Base-by-base conservation (phyloP, 1,140 invertebrate genomes). In the Maniola jurtina region DNA sequence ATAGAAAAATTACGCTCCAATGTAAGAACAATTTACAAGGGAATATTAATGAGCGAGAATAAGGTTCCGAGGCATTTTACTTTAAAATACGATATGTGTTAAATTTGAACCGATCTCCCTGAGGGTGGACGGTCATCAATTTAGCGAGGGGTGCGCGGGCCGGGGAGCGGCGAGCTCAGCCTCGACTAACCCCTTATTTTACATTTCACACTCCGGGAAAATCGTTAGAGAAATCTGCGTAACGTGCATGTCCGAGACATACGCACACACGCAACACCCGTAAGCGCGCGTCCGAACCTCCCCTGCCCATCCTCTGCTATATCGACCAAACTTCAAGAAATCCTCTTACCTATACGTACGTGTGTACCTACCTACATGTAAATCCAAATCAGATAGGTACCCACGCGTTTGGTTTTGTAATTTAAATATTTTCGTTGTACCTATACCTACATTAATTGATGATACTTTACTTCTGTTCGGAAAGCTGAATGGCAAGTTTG, bases 181-280 rank as follows among this genome's bases (percentile, higher is more conserved):
- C 80, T 83, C 82, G 79, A 81, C 85, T 88, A 88, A 88, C 88
- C 88, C 87, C 88, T 88, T 90, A 90, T 90, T 90, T 90, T 90
- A 90, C 88, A 90, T 90, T 90, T 90, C 88, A 90, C 88, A 90
- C 88, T 90, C 85, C 79, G 86, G 84, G 88, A 90, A 90, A 90
- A 90, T 90, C 88, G 88, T 90, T 90, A 90, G 88, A 86, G 88
- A 90, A 90, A 90, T 88, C 88, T 88, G 86, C 86, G 83, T 88
- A 87, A 77, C 84, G 84, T 86, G 85, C 81, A 82, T 84, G 87
- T 86, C 84, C 84, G 82, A 86, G 84, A 85, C 80, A 77, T 80
- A 81, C 83, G 76, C 85, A 86, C 85, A 88, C 84, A 75, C 67
- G 56, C 71, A 58, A 66, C 13, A 11, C 68, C 47, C 65, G 68